Conservation (phyloP, 2,113 vertebrate genomes). For the Perca flavescens region DNA sequence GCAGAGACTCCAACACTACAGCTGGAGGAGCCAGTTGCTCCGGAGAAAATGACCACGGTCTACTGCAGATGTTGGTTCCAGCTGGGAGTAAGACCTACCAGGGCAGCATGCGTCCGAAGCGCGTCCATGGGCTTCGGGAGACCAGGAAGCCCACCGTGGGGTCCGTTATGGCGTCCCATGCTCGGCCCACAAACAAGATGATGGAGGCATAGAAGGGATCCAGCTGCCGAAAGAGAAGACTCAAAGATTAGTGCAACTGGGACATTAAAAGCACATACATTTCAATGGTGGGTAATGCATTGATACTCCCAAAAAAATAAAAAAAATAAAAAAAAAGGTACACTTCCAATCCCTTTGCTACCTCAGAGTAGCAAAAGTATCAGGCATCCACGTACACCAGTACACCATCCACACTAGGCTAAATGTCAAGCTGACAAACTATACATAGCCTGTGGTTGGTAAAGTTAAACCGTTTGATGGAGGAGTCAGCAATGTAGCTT, state of each 20-base stretch:
- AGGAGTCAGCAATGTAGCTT: not conserved
- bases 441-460: not conserved
- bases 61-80: not conserved
- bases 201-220: slow-evolving; percentile 94
- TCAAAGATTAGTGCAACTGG: slow-evolving; percentile 13
- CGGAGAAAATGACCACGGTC: not conserved
- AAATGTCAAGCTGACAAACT: not conserved
- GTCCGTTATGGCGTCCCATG: slow-evolving; percentile 96
- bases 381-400: too few species aligned
- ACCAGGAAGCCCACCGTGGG: slow-evolving; percentile 95
- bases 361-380: too few species aligned
- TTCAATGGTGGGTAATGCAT: not conserved
- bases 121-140: slow-evolving; percentile 92
- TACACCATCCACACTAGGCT: not conserved
- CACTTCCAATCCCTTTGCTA: not conserved
- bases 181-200: slow-evolving; percentile 94
- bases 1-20: not conserved
- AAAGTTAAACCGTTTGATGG: not conserved
- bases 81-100: slow-evolving; percentile 83
- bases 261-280: not conserved
- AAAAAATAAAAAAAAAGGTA: not conserved
- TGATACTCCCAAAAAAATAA: not conserved
- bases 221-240: slow-evolving; percentile 80
- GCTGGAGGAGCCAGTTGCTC: not conserved
- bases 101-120: slow-evolving; percentile 93